Evolutionary conservation across 2,113 vertebrate species (phyloP).

Genomic region (Strigops habroptila): DNA sequence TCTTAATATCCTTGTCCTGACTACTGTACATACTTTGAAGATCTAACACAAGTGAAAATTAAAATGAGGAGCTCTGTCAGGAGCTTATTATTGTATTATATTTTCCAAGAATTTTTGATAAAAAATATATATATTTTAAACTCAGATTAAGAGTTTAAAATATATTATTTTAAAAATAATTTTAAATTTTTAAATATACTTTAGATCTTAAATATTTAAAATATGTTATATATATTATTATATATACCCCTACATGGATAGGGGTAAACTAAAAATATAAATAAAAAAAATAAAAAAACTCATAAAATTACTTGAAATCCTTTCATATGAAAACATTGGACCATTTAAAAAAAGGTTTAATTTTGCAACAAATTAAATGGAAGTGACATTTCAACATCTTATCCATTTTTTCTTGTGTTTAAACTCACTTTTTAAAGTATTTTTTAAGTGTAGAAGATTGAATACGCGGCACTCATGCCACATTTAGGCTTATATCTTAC

Average conservation of each 20-base stretch:
- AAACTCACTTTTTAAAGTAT: background rate
- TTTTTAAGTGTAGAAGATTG: background rate
- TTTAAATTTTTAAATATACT: too few species aligned
- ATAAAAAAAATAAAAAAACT: too few species aligned
- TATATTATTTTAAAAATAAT: too few species aligned
- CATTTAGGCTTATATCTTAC: background rate
- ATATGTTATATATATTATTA: too few species aligned
- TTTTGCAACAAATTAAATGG: background rate
- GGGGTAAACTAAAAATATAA: too few species aligned
- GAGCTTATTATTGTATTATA: background rate
- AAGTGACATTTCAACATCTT: background rate
- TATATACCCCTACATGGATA: too few species aligned
- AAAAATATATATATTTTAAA: background rate
- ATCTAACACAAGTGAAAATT: background rate
- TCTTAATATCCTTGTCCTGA: background rate
- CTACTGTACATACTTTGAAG: background rate
- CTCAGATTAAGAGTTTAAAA: too few species aligned
- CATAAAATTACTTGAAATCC: background rate
- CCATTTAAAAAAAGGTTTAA: background rate
- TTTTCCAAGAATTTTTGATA: background rate
- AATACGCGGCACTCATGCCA: background rate
- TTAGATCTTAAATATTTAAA: too few species aligned
- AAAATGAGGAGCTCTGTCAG: background rate
- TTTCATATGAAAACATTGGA: background rate
- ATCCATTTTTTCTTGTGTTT: background rate